Evolutionary conservation across 2,113 vertebrate species (phyloP).

Genomic region (Arothron firmamentum): DNA sequence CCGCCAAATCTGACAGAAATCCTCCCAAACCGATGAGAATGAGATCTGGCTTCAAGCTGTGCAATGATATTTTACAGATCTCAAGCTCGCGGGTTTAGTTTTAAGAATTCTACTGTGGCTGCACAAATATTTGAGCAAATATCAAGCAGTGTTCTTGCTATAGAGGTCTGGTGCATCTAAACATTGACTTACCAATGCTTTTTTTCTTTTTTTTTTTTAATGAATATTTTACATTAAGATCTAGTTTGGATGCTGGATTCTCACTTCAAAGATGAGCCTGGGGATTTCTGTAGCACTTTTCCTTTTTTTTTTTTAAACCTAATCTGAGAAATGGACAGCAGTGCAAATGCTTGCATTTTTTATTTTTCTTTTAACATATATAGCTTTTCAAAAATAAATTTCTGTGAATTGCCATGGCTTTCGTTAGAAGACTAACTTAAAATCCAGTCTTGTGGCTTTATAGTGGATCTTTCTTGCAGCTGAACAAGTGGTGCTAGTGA

Average conservation of each 20-base stretch:
- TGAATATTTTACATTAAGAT: constrained; percentile 22
- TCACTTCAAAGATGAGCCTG: constrained; percentile 29
- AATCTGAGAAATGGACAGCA: constrained; percentile 30
- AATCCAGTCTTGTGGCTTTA: constrained; percentile 7
- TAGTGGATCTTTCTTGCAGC: background rate
- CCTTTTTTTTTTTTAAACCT: constrained; percentile 25
- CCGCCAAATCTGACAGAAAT: constrained; percentile 52
- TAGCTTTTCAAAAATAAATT: background rate
- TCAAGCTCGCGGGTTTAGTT: constrained; percentile 18
- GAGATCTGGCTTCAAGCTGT: constrained; percentile 52
- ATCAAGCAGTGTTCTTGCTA: background rate
- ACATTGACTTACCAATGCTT: background rate
- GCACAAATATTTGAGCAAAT: constrained; percentile 10
- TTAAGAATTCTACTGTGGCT: constrained; percentile 3
- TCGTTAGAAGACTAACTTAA: constrained; percentile 9
- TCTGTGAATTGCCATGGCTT: constrained; percentile 11
- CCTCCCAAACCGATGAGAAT: background rate
- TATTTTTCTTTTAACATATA: constrained; percentile 36
- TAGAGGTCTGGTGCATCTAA: background rate
- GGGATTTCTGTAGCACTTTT: constrained; percentile 59
- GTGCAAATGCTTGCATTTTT: constrained; percentile 39
- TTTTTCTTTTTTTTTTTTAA: background rate
- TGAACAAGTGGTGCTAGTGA: background rate
- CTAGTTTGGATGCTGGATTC: constrained; percentile 29
- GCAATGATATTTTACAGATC: constrained; percentile 58